These are phyloP conservation scores for Penaeus indicus DNA, from an alignment of 1,140 invertebrate species.

Conservation along the genomic window DNA sequence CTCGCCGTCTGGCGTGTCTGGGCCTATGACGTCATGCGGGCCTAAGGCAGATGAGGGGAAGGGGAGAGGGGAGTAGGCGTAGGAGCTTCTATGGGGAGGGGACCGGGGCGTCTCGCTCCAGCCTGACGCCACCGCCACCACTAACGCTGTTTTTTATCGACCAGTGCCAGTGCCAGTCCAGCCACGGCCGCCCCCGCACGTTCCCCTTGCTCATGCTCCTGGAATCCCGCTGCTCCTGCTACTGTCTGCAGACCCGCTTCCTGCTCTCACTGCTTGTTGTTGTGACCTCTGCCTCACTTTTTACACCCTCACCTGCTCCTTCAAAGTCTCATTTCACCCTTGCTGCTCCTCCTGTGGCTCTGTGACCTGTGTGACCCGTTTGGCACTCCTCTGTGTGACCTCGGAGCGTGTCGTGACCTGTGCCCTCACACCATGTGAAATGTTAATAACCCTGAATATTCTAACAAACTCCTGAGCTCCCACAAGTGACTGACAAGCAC, in stretches of 20 bases:
- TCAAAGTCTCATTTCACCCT: slow-evolving; percentile 12
- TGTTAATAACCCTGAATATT: slow-evolving; percentile 52
- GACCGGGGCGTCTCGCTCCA: background rate
- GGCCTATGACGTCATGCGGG: slow-evolving; percentile 62
- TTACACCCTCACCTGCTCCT: background rate
- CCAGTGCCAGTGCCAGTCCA: slow-evolving; percentile 61
- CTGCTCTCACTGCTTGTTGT: slow-evolving; percentile 28
- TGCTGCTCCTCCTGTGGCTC: background rate
- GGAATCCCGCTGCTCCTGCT: slow-evolving; percentile 43
- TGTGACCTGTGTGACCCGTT: slow-evolving; percentile 34
- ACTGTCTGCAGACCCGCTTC: slow-evolving; percentile 11
- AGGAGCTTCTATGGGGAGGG: background rate
- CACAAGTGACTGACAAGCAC: slow-evolving; percentile 29
- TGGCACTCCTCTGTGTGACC: slow-evolving; percentile 51
- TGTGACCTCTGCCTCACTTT: slow-evolving; percentile 17
- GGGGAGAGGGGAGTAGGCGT: background rate
- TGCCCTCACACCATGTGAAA: slow-evolving; percentile 36
- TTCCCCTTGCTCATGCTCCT: slow-evolving; percentile 53
- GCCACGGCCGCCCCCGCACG: slow-evolving; percentile 55
- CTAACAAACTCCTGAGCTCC: slow-evolving; percentile 8
- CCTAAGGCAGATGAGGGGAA: slow-evolving; percentile 23
- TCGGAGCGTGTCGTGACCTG: slow-evolving; percentile 46
- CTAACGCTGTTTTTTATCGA: slow-evolving; percentile 64
- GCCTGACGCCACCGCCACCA: slow-evolving; percentile 57
- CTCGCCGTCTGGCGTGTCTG: slow-evolving; percentile 15